These are phyloP conservation scores for Bombus soroeensis DNA, from an alignment of 1,140 invertebrate species.

Conservation along the genomic window DNA sequence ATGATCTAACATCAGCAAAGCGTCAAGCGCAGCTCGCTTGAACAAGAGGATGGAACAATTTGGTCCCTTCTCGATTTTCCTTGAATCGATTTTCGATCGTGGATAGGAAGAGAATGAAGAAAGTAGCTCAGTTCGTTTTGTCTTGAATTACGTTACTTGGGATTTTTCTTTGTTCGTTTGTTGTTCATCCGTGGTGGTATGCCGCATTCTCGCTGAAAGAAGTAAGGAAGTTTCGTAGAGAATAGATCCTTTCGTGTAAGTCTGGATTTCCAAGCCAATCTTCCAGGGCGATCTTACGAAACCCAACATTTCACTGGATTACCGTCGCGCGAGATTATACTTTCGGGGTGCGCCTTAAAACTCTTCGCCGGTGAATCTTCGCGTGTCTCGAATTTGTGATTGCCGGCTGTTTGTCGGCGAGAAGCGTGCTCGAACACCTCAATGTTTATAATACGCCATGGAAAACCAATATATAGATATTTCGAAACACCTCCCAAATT, in stretches of 20 bases:
- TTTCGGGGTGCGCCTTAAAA: slow-evolving; percentile 29
- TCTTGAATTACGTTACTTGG: slow-evolving; percentile 9
- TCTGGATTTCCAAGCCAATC: slow-evolving; percentile 38
- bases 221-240: slow-evolving; percentile 6
- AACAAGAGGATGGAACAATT: background rate
- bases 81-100: slow-evolving; percentile 17
- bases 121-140: background rate
- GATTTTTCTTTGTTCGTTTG: background rate
- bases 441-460: background rate
- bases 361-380: background rate
- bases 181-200: background rate
- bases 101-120: background rate
- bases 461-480: no score
- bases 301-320: slow-evolving; percentile 44
- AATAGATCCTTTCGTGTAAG: slow-evolving; percentile 36
- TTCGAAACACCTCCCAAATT: background rate
- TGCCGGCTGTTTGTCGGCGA: background rate
- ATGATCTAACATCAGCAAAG: background rate
- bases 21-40: background rate
- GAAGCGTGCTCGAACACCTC: background rate
- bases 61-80: background rate
- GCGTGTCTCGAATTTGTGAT: slow-evolving; percentile 38
- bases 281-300: slow-evolving; percentile 31
- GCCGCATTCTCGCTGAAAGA: background rate
- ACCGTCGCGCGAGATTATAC: slow-evolving; percentile 48